Evolutionary conservation across 2,113 vertebrate species (phyloP), one percentile per base, ranked within the genome.

Genomic region (Rhinoderma darwinii): DNA sequence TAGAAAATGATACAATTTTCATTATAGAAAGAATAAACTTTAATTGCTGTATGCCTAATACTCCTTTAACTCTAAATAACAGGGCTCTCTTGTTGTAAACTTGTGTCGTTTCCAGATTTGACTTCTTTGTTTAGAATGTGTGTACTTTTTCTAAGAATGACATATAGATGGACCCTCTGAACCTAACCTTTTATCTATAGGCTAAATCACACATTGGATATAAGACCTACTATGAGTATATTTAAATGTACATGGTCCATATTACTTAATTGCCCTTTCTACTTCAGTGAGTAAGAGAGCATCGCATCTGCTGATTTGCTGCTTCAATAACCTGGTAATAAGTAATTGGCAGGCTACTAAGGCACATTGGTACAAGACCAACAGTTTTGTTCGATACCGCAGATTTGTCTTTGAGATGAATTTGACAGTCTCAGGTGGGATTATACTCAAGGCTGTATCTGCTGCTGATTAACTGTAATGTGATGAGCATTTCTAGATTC

Each of bases 361-460:
- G 68, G 20, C 68, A 72, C 68, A 72, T 72, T 72, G 37, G 68
- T 41, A 72, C 68, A 72, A 72, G 68, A 72, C 41, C 68, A 72
- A 72, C 68, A 72, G 41, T 72, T 39, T 72, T 41, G 68, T 20
- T 72, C 68, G 39, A 6, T 41, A 41, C 18, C 35, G 39, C 35
- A 39, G 37, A 41, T 72, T 72, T 72, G 37, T 37, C 18, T 72
- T 20, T 72, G 39, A 72, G 41, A 35, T 41, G 35, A 72, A 8
- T 72, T 25, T 72, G 68, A 78, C 75, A 51, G 75, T 32, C 75
- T 75, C 75, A 54, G 44, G 44, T 77, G 44, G 44, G 74, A 77
- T 50, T 50, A 77, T 50, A 77, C 74, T 77, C 25, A 32, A 30
- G 27, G 43, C 44, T 18, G 74, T 30, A 77, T 30, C 74, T 77